Percentiles rank a stretch among this genome's conserved stretches.
phyloP scores from a whole-genome alignment of 1,140 invertebrate genomes.

The Drosophila bipectinata region DNA sequence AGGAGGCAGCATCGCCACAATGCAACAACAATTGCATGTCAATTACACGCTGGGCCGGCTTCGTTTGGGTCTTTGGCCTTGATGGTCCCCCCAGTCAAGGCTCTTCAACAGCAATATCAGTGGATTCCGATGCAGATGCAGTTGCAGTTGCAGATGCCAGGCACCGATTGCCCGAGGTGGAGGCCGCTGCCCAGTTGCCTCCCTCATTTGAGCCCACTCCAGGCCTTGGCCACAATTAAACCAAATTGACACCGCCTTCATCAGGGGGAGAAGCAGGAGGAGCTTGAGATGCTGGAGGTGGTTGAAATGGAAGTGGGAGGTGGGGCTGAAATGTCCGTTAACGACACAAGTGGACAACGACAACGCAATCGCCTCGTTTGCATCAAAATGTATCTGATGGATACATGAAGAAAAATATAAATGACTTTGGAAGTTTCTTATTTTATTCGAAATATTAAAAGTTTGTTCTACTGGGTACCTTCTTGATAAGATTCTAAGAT shows the following conservation, averaged over 20 bases:
- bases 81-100: conserved; percentile 43
- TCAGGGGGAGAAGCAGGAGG: conserved; percentile 6
- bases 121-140: conserved; percentile 15
- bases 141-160: conserved; percentile 50
- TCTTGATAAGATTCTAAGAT: too few species aligned
- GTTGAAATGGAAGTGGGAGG: conserved; percentile 3
- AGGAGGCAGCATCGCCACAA: conserved; percentile 28
- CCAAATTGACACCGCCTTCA: conserved; percentile 64
- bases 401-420: conserved; percentile 15
- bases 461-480: too few species aligned
- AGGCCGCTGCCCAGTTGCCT: conserved; percentile 1
- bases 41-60: conserved; percentile 49
- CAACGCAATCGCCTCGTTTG: conserved; percentile 41
- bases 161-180: conserved; percentile 21
- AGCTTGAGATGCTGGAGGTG: background rate
- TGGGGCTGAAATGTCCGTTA: conserved; percentile 40
- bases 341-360: conserved; percentile 55
- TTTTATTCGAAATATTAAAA: too few species aligned
- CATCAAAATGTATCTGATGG: conserved; percentile 40
- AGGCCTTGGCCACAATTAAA: conserved; percentile 65
- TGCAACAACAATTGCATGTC: conserved; percentile 54
- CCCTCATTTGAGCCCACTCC: conserved; percentile 35
- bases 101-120: conserved; percentile 30
- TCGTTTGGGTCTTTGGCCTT: conserved; percentile 50
- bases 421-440: too few species aligned